phyloP scores from a whole-genome alignment of 2,113 vertebrate species.

The Scatophagus argus region DNA sequence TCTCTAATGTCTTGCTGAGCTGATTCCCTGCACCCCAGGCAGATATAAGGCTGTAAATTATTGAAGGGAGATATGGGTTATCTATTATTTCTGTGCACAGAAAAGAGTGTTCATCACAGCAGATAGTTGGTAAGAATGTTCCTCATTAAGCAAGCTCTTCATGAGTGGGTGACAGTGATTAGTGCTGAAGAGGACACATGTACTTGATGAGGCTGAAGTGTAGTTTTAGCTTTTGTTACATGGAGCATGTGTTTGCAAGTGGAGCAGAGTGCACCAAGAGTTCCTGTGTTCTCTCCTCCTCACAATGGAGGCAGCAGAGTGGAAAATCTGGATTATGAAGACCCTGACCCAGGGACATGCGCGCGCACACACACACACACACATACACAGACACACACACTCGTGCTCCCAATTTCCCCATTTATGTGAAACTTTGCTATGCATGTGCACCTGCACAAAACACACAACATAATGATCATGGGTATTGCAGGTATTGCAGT shows the following conservation, averaged over 20 bases:
- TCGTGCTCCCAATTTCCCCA: slow-evolving; percentile 38
- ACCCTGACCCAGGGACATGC: slow-evolving; percentile 49
- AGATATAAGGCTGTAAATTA: slow-evolving; percentile 62
- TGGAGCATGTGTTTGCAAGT: slow-evolving; percentile 61
- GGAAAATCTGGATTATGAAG: slow-evolving; percentile 75
- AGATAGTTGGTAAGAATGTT: slow-evolving; percentile 62
- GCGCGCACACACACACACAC: slow-evolving; percentile 21
- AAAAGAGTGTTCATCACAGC: slow-evolving; percentile 46
- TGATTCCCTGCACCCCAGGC: slow-evolving; percentile 24
- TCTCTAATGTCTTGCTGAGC: slow-evolving; percentile 13
- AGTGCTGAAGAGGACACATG: slow-evolving; percentile 68
- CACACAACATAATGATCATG: slow-evolving; percentile 48
- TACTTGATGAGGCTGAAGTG: slow-evolving; percentile 70
- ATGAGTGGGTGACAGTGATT: slow-evolving; percentile 74
- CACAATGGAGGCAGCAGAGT: slow-evolving; percentile 73
- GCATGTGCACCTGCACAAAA: slow-evolving; percentile 45
- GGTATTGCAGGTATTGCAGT: slow-evolving; percentile 56
- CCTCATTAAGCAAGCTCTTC: slow-evolving; percentile 61
- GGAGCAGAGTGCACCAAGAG: slow-evolving; percentile 56
- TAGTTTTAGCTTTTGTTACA: slow-evolving; percentile 59
- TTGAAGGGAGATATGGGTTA: slow-evolving; percentile 65
- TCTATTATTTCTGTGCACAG: slow-evolving; percentile 63
- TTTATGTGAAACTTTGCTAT: slow-evolving; percentile 62
- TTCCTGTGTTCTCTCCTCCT: slow-evolving; percentile 60
- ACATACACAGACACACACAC: slow-evolving; percentile 1